Evolutionary conservation across 2,888 invertebrate species (phyloP).

Genomic region (Amphipyra tragopoginis): DNA sequence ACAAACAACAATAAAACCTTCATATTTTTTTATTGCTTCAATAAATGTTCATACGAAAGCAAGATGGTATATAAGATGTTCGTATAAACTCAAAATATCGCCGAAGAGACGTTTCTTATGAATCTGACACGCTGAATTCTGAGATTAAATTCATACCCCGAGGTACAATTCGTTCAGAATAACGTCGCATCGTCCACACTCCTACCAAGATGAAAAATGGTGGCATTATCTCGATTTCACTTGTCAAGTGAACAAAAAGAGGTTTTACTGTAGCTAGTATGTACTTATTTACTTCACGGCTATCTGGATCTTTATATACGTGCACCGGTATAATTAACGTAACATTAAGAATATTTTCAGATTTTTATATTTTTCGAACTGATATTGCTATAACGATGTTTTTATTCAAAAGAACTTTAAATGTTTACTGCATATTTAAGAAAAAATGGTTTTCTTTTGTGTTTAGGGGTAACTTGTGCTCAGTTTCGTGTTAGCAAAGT

Average conservation of each 20-base stretch:
- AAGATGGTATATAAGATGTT: conserved; percentile 66
- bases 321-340: no score
- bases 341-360: no score
- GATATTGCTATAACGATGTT: no score
- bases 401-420: no score
- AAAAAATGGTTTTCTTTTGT: no score
- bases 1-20: conserved; percentile 41
- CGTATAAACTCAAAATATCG: conserved; percentile 65
- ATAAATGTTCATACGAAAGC: conserved; percentile 67
- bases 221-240: conserved; percentile 84
- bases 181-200: conserved; percentile 82
- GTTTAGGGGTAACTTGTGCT: no score
- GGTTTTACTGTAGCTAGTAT: conserved; percentile 61
- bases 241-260: conserved; percentile 79
- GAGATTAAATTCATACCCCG: conserved; percentile 89
- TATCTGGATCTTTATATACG: conserved; percentile 38
- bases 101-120: conserved; percentile 81
- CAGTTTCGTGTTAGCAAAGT: no score
- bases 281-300: conserved; percentile 61
- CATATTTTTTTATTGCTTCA: conserved; percentile 44
- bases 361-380: no score
- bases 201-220: conserved; percentile 83
- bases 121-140: conserved; percentile 83
- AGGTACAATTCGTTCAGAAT: conserved; percentile 84
- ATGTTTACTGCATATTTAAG: no score